Base-by-base conservation (phyloP, 2,888 invertebrate genomes). In the Sesia apiformis region DNA sequence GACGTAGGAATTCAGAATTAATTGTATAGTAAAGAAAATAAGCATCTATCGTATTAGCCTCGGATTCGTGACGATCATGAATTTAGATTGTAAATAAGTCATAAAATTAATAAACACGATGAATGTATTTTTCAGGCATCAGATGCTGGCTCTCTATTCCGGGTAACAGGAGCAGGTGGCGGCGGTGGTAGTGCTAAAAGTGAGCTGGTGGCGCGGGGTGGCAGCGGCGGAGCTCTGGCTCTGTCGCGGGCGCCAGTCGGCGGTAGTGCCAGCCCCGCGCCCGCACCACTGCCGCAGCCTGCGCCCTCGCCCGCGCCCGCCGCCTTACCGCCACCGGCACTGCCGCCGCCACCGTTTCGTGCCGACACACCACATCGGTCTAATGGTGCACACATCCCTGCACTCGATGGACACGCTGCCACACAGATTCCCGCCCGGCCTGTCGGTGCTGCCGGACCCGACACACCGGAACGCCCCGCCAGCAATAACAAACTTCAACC, bases 301-400 rank as follows among this genome's bases (percentile, higher is more conserved):
- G 91, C 91, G 63, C 93, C 93, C 58, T 93, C 93, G 68, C 93
- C 94, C 66, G 94, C 94, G 70, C 93, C 94, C 67, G 93, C 93
- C 68, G 91, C 92, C 64, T 86, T 92, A 66, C 92, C 93, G 60
- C 92, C 92, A 66, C 92, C 92, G 66, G 92, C 92, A 63, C 87
- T 92, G 63, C 92, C 92, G 61, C 92, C 92, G 67, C 91, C 92
- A 66, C 91, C 91, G 63, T 92, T 92, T 79, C 91, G 92, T 78
- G 83, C 83, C 65, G 86, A 86, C 68, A 79, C 84, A 8, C 84
- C 84, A 46, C 83, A 84, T 62, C 75, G 85, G 40, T 69, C 81
- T 58, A 83, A 74, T 67, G 76, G 82, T 60, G 87, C 87, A 8
- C 84, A 86, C 74, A 87, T 87, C 62, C 84, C 89, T 52, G 70